Evolutionary conservation across 2,797 vertebrate species (phyloP).

Genomic region (Schizopygopsis malacanthus): DNA sequence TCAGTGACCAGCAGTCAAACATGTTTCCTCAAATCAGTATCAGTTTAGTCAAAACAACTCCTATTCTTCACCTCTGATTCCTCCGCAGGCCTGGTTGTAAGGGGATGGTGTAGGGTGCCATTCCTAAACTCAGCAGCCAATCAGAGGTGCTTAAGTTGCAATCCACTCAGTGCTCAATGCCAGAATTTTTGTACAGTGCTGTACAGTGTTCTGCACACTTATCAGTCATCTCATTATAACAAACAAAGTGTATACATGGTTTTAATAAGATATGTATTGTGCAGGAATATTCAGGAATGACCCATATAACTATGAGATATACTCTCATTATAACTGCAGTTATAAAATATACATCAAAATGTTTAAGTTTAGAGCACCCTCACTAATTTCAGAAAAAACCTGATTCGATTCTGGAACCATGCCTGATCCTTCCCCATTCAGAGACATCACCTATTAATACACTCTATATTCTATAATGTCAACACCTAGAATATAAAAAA

Average conservation of each 20-base stretch:
- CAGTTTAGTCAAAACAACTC: slow-evolving; percentile 64
- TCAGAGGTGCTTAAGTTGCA: not conserved
- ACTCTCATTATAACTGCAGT: not conserved
- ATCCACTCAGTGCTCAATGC: not conserved
- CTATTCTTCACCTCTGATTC: not conserved
- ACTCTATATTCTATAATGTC: too few species aligned
- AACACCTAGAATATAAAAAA: too few species aligned
- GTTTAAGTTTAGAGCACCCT: not conserved
- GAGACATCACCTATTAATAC: not conserved
- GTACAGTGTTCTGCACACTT: not conserved
- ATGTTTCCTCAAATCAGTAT: slow-evolving; percentile 82
- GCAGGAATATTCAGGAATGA: not conserved
- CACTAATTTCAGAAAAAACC: not conserved
- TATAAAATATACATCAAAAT: not conserved
- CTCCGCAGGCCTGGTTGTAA: not conserved
- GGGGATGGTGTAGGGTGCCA: not conserved
- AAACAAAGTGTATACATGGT: not conserved
- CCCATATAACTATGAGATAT: not conserved
- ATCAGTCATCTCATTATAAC: not conserved
- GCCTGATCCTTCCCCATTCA: not conserved
- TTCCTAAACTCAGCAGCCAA: not conserved
- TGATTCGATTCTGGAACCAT: not conserved
- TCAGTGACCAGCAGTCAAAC: slow-evolving; percentile 66
- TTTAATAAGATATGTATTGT: not conserved
- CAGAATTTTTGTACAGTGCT: not conserved